Conservation (phyloP, 2,113 vertebrate species). For the Sigmodon hispidus region DNA sequence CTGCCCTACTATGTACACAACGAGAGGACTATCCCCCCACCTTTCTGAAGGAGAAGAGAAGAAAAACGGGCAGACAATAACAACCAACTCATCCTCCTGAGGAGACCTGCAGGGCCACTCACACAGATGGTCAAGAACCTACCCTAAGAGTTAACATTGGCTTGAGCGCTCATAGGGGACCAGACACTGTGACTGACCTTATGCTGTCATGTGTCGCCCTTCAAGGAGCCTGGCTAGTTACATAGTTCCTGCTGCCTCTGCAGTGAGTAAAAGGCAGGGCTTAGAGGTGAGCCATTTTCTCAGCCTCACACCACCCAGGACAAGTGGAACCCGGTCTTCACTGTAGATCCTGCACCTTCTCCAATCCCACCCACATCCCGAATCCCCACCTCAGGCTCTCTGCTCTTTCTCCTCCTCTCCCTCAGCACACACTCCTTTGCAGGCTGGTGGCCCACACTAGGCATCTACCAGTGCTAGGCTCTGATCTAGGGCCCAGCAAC, state of each 20-base stretch:
- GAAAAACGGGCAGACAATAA: too few species aligned
- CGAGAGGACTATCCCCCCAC: background rate
- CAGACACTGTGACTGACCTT: background rate
- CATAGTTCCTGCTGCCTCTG: background rate
- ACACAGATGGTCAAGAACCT: background rate
- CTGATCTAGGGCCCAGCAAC: background rate
- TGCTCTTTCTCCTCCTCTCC: background rate
- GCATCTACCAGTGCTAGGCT: background rate
- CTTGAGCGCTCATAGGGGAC: background rate
- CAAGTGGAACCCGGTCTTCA: background rate
- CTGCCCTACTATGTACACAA: background rate
- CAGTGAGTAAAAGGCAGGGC: background rate
- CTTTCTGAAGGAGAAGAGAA: background rate
- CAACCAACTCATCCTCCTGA: background rate
- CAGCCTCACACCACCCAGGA: background rate
- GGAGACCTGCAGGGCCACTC: background rate
- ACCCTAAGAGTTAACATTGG: too few species aligned
- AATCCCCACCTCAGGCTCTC: background rate
- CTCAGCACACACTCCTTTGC: background rate
- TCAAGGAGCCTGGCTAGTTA: background rate
- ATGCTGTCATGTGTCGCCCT: background rate
- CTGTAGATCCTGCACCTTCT: rapidly evolving
- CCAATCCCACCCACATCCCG: background rate
- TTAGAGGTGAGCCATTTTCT: background rate
- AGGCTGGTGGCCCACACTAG: background rate